Evolutionary conservation across 1,140 invertebrate species (phyloP).

Genomic region (Popillia japonica): DNA sequence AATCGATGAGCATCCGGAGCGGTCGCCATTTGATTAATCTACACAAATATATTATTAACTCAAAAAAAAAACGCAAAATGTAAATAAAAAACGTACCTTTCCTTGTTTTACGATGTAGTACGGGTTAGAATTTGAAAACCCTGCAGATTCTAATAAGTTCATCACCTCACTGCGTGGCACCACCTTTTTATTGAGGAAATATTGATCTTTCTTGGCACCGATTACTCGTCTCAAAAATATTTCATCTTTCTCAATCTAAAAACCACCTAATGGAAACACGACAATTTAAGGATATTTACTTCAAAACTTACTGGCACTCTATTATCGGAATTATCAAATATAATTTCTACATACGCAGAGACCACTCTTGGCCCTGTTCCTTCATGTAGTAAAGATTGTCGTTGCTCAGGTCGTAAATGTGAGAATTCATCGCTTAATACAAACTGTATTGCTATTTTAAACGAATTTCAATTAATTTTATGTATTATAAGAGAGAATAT

Average conservation of each 20-base stretch:
- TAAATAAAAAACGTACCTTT: conserved; percentile 74
- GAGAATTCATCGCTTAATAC: conserved; percentile 99
- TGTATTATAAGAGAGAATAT: conserved; percentile 7
- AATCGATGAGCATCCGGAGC: conserved; percentile 97
- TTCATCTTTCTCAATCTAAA: conserved; percentile 96
- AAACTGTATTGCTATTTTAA: conserved; percentile 93
- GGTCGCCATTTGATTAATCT: conserved; percentile 99
- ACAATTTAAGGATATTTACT: conserved; percentile 41
- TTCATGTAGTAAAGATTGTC: conserved; percentile 96
- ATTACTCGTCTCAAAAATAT: conserved; percentile 95
- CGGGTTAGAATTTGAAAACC: conserved; percentile 98
- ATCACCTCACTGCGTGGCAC: conserved; percentile 97
- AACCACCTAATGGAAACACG: background rate
- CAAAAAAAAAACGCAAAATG: conserved; percentile 18
- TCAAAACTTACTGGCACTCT: conserved; percentile 87
- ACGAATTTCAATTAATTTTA: conserved; percentile 43
- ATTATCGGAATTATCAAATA: conserved; percentile 99
- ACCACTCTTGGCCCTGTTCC: conserved; percentile 96
- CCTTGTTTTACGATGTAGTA: conserved; percentile 99
- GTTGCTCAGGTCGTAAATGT: conserved; percentile 93
- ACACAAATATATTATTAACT: conserved; percentile 47
- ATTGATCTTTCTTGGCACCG: conserved; percentile 99
- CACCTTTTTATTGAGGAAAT: conserved; percentile 98
- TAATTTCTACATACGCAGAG: conserved; percentile 98
- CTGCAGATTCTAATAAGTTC: conserved; percentile 98